Base-by-base conservation (phyloP, 2,888 invertebrate genomes). In the Charanyca ferruginea region DNA sequence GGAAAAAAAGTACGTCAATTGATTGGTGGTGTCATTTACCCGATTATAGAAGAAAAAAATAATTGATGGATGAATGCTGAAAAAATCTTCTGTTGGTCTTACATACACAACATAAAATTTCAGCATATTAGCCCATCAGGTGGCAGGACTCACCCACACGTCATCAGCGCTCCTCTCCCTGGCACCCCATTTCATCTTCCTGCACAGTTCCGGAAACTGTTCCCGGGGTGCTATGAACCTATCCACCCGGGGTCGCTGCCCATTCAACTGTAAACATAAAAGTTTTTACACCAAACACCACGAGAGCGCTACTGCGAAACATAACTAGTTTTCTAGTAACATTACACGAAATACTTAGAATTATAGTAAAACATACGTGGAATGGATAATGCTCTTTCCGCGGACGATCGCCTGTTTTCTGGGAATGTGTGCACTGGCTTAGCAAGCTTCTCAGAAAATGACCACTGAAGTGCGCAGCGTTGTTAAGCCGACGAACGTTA, bases 151-250 rank as follows among this genome's bases (percentile, higher is more conserved):
- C 80, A 93, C 94, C 94, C 91, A 93, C 51, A 90, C 86, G 82
- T 91, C 89, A 62, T 82, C 70, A 5, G 76, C 48, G 48, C 77
- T 53, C 23, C 75, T 77, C 16, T 81, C 78, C 32, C 69, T 66
- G 45, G 58, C 62, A n/a, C 72, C 73, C 85, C 86, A 87, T 58
- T 84, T 77, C 38, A 85, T 61, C 35, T 90, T 89, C 68, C 88
- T 77, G 67, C 88, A 83, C 76, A 89, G 68, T 60, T 90, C 92
- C 13, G 85, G 85, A 54, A 94, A 77, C 22, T 82, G 84, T 18
- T 89, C 88, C 57, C 95, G 89, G n/a, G 91, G 87, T 18, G 87
- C 78, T 73, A 95, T 88, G 85, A 95, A 95, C 73, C 95, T 86
- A 81, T 95, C 95, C 23, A 88, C 80, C n/a, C 90, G 85, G 57